Evolutionary conservation across 2,113 vertebrate genomes (phyloP), one percentile per base, ranked within the genome.

Genomic region (Meriones unguiculatus): DNA sequence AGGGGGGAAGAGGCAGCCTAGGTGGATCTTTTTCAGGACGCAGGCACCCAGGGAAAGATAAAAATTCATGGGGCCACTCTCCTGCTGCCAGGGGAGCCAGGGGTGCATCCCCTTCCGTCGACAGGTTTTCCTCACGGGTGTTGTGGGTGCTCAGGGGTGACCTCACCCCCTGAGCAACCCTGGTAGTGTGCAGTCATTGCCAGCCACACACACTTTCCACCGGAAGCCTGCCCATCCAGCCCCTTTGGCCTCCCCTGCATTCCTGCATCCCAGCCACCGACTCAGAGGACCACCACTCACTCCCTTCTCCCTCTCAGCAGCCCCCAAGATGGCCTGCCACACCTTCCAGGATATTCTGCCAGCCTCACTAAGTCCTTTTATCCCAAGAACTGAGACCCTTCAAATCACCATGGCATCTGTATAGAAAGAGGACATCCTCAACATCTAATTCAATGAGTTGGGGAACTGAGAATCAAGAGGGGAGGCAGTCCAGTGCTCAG

Each of bases 211-310:
- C 25, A 0, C 11, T 28, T 52, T 46, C 28, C 22, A 38, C 65
- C 25, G n/a, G 69, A 22, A 46, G 14, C 11, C 35, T 6, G 0
- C 0, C 38, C 0, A 9, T 13, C 38, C 35, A 1, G 0, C 41
- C 10, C n/a, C 65, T 1, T 35, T 0, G 1, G 22, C 70, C 65
- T 57, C 30, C 1, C 4, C 38, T 38, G 84, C 72, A 81, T 38
- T 62, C 8, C 25, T 41, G 54, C 41, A 14, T 54, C 50, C 18
- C 62, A 62, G 30, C 50, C 9, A 3, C 91, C 7, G 32, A 24
- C 64, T 80, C 57, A 2, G 85, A 20, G 65, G 67, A 24, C 5
- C 6, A n/a, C 38, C 7, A 1, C 28, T 73, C 24, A 25, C 46
- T 2, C 4, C 7, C 41, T 65, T 38, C 24, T 35, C 12, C 78